These are phyloP conservation scores for Rallus limicola DNA, from an alignment of 2,113 vertebrate genomes.

Conservation along the genomic window DNA sequence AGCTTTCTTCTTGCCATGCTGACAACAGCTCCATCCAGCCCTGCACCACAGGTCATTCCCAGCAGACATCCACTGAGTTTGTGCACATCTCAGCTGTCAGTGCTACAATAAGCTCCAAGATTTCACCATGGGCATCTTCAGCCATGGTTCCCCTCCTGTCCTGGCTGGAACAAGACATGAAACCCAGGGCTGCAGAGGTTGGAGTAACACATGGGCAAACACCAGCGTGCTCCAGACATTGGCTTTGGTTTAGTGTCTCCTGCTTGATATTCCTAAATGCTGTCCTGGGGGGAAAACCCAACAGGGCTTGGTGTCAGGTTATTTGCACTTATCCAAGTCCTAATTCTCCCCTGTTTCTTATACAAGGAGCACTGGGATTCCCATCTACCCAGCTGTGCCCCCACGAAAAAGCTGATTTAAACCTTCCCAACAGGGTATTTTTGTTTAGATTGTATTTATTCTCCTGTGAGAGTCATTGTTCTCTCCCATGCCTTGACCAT, in stretches of 20 bases:
- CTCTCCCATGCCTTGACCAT: neutral
- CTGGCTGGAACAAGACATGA: neutral
- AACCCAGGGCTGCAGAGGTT: neutral
- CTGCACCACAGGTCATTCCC: rapidly evolving
- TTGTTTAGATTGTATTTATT: conserved; percentile 9
- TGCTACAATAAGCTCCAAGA: neutral
- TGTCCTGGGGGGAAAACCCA: neutral
- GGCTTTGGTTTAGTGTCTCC: neutral
- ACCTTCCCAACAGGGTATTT: conserved; percentile 32
- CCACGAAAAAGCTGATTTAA: neutral
- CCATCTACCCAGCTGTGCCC: neutral
- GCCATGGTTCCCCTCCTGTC: neutral
- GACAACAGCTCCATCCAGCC: rapidly evolving
- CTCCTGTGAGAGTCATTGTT: conserved; percentile 31
- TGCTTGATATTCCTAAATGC: neutral
- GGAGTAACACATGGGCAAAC: neutral
- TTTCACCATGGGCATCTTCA: neutral
- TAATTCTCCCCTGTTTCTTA: neutral
- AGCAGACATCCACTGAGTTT: neutral
- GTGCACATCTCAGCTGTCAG: neutral
- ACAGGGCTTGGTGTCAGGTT: neutral
- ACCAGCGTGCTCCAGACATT: neutral
- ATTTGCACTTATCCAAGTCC: rapidly evolving
- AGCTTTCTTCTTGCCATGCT: neutral
- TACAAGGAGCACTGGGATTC: neutral